Conservation (phyloP, 1,140 invertebrate species). For the Acyrthosiphon pisum region DNA sequence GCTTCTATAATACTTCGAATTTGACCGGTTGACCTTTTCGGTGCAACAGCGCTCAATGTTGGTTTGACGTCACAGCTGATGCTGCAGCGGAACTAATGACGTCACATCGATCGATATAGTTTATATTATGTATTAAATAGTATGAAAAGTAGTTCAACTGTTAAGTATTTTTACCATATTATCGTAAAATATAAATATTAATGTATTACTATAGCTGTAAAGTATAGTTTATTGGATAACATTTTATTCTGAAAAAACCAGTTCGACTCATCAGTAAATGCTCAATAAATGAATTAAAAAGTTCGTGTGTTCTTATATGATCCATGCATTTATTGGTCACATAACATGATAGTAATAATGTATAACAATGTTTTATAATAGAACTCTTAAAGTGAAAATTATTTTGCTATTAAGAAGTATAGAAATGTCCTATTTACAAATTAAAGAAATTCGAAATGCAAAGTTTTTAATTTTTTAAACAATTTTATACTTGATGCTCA, state of each 20-base stretch:
- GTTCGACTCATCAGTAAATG: neutral
- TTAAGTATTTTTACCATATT: neutral
- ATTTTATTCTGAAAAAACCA: neutral
- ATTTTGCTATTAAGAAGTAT: too few species aligned
- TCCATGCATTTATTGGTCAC: neutral
- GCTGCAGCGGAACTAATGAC: constrained; percentile 42
- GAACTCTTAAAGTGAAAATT: too few species aligned
- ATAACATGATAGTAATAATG: neutral
- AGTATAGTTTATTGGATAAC: neutral
- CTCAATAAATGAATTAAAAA: neutral
- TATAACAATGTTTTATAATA: neutral
- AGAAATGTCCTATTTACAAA: neutral
- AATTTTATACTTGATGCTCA: neutral
- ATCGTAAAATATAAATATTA: neutral
- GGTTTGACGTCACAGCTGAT: constrained; percentile 35
- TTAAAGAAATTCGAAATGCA: neutral
- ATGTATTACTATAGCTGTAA: neutral
- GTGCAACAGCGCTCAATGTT: constrained; percentile 44
- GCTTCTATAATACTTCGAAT: constrained; percentile 16
- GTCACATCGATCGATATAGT: constrained; percentile 48
- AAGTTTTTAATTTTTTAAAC: neutral
- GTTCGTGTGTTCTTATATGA: neutral
- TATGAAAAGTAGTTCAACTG: neutral
- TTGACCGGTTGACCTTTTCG: constrained; percentile 53
- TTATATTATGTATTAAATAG: neutral